Evolutionary conservation across 2,113 vertebrate species (phyloP).

Genomic region (Rousettus leschenaultii): DNA sequence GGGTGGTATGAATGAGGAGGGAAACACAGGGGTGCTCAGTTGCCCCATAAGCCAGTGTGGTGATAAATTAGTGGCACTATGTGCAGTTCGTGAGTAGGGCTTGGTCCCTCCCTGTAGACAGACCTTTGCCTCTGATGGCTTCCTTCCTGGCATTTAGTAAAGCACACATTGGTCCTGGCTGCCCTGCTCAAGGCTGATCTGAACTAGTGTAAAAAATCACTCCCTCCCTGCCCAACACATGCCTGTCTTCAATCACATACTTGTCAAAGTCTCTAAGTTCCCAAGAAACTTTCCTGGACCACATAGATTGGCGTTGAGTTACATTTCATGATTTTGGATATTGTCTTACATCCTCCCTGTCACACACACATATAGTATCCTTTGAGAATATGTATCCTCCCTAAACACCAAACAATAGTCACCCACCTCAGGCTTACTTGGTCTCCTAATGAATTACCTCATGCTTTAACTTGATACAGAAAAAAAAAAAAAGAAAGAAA

Average conservation of each 20-base stretch:
- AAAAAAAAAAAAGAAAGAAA: background rate
- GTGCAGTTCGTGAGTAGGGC: rapidly evolving
- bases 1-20: rapidly evolving
- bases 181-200: background rate
- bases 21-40: rapidly evolving
- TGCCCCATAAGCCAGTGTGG: rapidly evolving
- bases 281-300: background rate
- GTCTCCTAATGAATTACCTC: slow-evolving; percentile 61
- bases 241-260: no score
- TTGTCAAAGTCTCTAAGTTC: background rate
- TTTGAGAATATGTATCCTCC: rapidly evolving
- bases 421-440: slow-evolving; percentile 67
- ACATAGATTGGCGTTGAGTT: rapidly evolving
- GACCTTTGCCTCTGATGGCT: background rate
- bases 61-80: rapidly evolving
- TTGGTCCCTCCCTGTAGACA: rapidly evolving
- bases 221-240: background rate
- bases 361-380: background rate
- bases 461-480: background rate
- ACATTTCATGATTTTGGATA: rapidly evolving
- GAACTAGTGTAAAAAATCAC: background rate
- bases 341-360: background rate
- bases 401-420: slow-evolving; percentile 41
- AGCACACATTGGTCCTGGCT: background rate
- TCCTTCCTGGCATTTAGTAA: background rate